These are phyloP conservation scores for Chaetodon trifasciatus DNA, from an alignment of 2,797 vertebrate species.

Conservation along the genomic window DNA sequence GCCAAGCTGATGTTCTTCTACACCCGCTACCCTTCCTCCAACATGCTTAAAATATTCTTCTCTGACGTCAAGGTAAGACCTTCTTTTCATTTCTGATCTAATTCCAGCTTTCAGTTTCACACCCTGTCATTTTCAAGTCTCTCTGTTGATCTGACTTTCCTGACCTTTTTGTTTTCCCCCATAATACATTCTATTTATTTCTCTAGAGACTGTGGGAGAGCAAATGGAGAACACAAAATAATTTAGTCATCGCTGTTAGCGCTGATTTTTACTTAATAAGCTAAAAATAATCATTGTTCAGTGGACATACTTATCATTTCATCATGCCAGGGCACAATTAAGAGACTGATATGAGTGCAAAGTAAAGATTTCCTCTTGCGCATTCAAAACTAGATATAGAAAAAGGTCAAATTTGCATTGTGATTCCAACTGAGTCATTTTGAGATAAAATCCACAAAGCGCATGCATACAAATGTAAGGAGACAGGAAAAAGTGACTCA, in stretches of 20 bases:
- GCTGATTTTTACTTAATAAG: no score
- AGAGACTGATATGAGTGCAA: no score
- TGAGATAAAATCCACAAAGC: not conserved
- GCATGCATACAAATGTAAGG: not conserved
- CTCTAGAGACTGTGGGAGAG: not conserved
- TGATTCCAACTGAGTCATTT: not conserved
- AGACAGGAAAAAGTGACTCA: not conserved
- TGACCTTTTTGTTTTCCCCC: not conserved
- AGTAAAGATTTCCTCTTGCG: not conserved
- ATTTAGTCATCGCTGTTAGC: no score
- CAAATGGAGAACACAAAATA: no score
- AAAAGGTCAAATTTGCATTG: conserved; percentile 7
- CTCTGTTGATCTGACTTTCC: not conserved
- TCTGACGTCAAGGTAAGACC: conserved; percentile 97
- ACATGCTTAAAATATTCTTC: conserved; percentile 99
- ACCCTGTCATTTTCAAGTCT: not conserved
- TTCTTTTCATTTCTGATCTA: not conserved
- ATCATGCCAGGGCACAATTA: no score
- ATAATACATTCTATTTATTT: conserved; percentile 5
- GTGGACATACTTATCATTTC: no score
- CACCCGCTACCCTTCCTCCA: conserved; percentile 98
- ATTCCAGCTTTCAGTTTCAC: not conserved
- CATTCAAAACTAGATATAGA: not conserved
- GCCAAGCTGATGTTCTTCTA: conserved; percentile 99
- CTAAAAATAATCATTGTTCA: no score